phyloP scores from a whole-genome alignment of 1,140 invertebrate genomes.

The Papilio helenus region DNA sequence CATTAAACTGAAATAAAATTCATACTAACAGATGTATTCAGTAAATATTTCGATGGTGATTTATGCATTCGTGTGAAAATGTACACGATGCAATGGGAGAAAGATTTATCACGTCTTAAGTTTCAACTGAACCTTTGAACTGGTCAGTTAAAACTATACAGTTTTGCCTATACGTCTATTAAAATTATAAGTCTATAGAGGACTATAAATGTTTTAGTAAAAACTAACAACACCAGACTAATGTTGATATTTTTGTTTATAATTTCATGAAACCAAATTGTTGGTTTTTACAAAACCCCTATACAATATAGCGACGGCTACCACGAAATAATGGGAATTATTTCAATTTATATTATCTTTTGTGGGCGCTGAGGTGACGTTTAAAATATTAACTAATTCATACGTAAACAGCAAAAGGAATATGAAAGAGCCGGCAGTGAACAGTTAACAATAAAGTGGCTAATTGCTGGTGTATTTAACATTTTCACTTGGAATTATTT shows the following conservation, averaged over 20 bases:
- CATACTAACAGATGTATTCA: constrained; percentile 47
- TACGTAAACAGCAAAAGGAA: constrained; percentile 23
- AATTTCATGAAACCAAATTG: too few relatives aligned
- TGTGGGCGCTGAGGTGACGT: not conserved
- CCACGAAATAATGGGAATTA: not conserved
- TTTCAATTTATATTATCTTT: not conserved
- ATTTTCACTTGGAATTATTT: constrained; percentile 45
- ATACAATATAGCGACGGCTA: too few relatives aligned
- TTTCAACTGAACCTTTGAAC: too few relatives aligned
- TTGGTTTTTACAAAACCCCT: too few relatives aligned
- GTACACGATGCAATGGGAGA: not conserved
- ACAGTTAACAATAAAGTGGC: constrained; percentile 22
- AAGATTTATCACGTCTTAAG: not conserved
- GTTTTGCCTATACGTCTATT: too few relatives aligned
- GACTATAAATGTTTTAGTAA: not conserved
- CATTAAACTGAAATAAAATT: constrained; percentile 50
- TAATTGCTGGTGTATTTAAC: constrained; percentile 45
- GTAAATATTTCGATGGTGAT: constrained; percentile 43
- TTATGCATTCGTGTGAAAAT: constrained; percentile 38
- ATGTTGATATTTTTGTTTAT: too few relatives aligned
- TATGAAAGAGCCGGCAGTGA: constrained; percentile 9
- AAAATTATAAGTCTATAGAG: too few relatives aligned
- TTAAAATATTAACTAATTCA: constrained; percentile 17
- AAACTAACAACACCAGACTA: not conserved
- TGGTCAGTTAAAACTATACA: too few relatives aligned